Base-by-base conservation (phyloP, 2,888 invertebrate genomes). In the Sicus ferrugineus region DNA sequence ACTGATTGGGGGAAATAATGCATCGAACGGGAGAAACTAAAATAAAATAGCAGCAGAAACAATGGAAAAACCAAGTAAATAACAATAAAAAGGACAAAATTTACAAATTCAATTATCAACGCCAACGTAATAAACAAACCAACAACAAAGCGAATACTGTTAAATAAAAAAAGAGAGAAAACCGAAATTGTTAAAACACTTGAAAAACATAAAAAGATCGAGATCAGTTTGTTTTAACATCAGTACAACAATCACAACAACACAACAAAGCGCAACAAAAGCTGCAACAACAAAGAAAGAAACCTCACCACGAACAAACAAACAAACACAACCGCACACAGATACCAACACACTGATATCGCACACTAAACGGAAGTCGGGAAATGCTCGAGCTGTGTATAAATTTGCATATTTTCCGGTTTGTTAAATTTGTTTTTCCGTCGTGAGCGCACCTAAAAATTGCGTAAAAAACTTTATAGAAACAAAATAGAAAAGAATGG, bases 371-470 rank as follows among this genome's bases (percentile, higher is more conserved):
- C 62, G 46, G 62, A 42, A 68, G 34, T 26, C 28, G 9, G 7
- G 28, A 23, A 23, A 2, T 34, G 23, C 16, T 28, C n/a, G 46
- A 42, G 64, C 23, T n/a, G 50, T 69, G 69, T 71, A 67, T 67
- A 67, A 71, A 71, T 71, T 71, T 71, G 67, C 71, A 71, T 71
- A 71, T 71, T 71, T 71, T 71, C 71, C 71, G 69, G 71, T 71
- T 71, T 62, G 71, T 71, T 71, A 71, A 71, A 71, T 67, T 71
- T 67, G 71, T 67, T 71, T 71, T 71, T 70, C 71, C 71, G 69
- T 19, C 46, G 16, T n/a, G 59, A 31, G 26, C 19, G 30, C 14
- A 48, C 63, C 63, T 63, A 63, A 63, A 28, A 63, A n/a, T n/a
- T n/a, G n/a, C n/a, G n/a, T n/a, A n/a, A n/a, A n/a, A n/a, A n/a